Evolutionary conservation across 1,140 invertebrate genomes (phyloP), one percentile per base, ranked within the genome.

Genomic region (Drosophila pseudoananassae): DNA sequence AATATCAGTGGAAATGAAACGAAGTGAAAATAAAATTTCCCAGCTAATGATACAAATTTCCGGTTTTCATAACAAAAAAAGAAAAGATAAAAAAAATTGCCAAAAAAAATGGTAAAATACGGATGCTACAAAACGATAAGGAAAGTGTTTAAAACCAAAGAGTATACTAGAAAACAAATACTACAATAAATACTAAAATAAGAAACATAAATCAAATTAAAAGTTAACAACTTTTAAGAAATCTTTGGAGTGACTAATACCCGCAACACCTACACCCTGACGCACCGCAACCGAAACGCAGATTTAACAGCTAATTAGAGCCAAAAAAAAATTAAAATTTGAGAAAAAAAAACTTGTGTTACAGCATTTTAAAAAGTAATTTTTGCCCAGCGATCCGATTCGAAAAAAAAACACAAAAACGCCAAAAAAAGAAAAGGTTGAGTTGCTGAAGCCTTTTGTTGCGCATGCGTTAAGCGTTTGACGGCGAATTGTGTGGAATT

Each of bases 31-130:
- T 83, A 71, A 84, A 84, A 83, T 83, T 83, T 83, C 65, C 75
- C 79, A 83, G 80, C 79, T 83, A 83, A 83, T 83, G 79, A 84
- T 71, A 76, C 76, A 83, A 83, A 83, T 83, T 83, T 83, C 79
- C 79, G 79, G 79, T 83, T 52, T 57, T 38, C 46, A 38, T 31
- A 45, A 46, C 14, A 58, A 6, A 8, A 51, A 14, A 33, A 33
- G 1, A 10, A 15, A 46, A 47, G 27, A 9, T 10, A 12, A 12
- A 47, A 27, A 23, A 40, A 23, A 40, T 12, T 10, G 47, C 9
- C 61, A 8, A 38, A n/a, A n/a, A n/a, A 60, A n/a, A 17, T 17
- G 36, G 46, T 15, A 47, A 12, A 49, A 36, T 36, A 10, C 33
- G 55, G 14, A 8, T 29, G 8, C 20, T 8, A 20, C 14, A 33